Conservation (phyloP, 2,797 vertebrate genomes). For the Crocidura indochinensis region DNA sequence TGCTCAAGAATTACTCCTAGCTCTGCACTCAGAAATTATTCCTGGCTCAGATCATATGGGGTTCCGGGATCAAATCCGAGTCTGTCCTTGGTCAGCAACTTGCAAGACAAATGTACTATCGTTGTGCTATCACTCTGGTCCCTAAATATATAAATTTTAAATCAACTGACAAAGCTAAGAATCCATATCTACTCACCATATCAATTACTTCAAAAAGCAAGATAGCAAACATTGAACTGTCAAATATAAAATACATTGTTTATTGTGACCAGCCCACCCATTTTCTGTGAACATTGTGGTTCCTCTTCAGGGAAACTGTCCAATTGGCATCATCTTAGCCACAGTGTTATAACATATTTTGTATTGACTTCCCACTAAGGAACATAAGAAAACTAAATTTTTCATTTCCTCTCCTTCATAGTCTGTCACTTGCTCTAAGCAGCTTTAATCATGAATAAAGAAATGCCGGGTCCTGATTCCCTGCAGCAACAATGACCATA, state of each 20-base stretch:
- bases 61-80: too few species aligned
- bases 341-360: too few species aligned
- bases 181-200: not conserved
- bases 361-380: too few species aligned
- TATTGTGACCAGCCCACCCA: not conserved
- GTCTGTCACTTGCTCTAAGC: not conserved
- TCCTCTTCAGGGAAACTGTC: not conserved
- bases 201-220: not conserved
- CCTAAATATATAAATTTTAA: not conserved
- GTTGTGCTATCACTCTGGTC: too few species aligned
- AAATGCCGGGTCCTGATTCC: not conserved
- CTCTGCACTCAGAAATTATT: too few species aligned
- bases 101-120: too few species aligned
- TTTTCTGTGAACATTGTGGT: not conserved
- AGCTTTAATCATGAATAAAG: not conserved
- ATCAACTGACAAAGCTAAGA: conserved; percentile 45
- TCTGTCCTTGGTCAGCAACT: too few species aligned
- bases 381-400: not conserved
- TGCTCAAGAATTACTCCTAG: too few species aligned
- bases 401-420: not conserved
- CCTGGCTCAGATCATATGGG: too few species aligned
- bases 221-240: conserved; percentile 4
- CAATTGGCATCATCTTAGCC: not conserved
- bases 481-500: not conserved
- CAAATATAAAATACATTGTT: not conserved